Evolutionary conservation across 64 coral and sea anemone genomes (phyloP).

Genomic region (Montipora sp.): DNA sequence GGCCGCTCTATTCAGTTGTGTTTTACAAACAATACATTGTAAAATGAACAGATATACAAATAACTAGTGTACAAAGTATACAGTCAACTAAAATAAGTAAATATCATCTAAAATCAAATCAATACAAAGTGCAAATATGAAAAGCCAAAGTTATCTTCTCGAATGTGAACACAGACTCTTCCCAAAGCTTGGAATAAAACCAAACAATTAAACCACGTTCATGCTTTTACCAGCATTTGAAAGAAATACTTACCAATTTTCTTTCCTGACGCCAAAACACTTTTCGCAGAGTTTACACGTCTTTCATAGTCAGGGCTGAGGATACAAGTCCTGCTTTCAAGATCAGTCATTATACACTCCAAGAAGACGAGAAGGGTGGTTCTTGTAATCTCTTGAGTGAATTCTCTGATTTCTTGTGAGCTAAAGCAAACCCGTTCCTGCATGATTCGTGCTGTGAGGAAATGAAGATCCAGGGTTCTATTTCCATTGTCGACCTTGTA

Average conservation of each 20-base stretch:
- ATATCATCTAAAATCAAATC: no score
- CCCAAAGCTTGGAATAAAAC: no score
- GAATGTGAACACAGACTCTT: no score
- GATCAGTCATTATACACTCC: not conserved
- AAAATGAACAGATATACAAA: no score
- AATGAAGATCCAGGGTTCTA: not conserved
- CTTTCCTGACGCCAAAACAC: constrained; percentile 19
- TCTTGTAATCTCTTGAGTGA: not conserved
- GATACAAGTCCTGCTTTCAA: not conserved
- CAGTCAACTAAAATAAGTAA: no score
- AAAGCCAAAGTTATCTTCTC: no score
- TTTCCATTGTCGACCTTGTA: not conserved
- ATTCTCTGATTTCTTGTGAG: constrained; percentile 29
- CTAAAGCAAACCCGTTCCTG: constrained; percentile 1
- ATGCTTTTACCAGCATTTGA: no score
- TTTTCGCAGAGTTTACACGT: not conserved
- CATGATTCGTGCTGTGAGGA: not conserved
- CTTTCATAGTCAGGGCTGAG: not conserved
- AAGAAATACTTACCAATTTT: not conserved
- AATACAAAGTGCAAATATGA: no score
- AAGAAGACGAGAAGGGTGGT: not conserved
- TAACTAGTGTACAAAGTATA: no score
- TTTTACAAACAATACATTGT: not conserved
- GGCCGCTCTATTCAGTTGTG: no score
- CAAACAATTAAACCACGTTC: no score